Evolutionary conservation across 2,888 invertebrate species (phyloP), one percentile per base, ranked within the genome.

Genomic region (Volucella bombylans): DNA sequence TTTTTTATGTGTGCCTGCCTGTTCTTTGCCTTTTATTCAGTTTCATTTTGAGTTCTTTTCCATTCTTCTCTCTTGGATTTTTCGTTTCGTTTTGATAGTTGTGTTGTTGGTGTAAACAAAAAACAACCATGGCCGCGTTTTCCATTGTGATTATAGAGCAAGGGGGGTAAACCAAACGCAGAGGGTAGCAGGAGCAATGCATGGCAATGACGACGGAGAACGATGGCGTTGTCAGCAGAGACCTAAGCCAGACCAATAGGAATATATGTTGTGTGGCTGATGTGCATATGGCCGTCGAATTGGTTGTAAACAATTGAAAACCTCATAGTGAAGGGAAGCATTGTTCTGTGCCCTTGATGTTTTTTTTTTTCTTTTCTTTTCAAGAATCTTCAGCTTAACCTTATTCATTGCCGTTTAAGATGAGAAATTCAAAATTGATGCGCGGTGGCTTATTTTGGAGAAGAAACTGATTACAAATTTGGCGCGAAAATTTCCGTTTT

Each of bases 41-140:
- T 45, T 41, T 31, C 31, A 55, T 54, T 45, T 45, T 76, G 67
- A 55, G 65, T 82, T 45, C 57, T 45, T 49, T n/a, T 69, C 61
- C 54, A 69, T 68, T 52, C 59, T 61, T 50, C 11, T 38, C 50
- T 65, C n/a, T 18, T 61, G 43, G 23, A 23, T 86, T 79, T 23
- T 62, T 74, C 62, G 47, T 41, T 61, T 57, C 61, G 69, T 45
- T 54, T 52, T 52, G 39, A 64, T 74, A 43, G 59, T 59, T 47
- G 68, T 69, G 73, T 83, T 83, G 83, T 80, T 80, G 86, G 88
- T 88, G 65, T 86, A 87, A 83, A 83, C 83, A 83, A 83, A 45
- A 68, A 80, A 85, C 76, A 72, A 72, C 68, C 49, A 85, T 69
- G 62, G 80, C 69, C 78, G 61, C 73, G 55, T 59, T 67, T 55